phyloP scores from a whole-genome alignment of 2,888 invertebrate genomes.

The Rhabditoides inermis region DNA sequence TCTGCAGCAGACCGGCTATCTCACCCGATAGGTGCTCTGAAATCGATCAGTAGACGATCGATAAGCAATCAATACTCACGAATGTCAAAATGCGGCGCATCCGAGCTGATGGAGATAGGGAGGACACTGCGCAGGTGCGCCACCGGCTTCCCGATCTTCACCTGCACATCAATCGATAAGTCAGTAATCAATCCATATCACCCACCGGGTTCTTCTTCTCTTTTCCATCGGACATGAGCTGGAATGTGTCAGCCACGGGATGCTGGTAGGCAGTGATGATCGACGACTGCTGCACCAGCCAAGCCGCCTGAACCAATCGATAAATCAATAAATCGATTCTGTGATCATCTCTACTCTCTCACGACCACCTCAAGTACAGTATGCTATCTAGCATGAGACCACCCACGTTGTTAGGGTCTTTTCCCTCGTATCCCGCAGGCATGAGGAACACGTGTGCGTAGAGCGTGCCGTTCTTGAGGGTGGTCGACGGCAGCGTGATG shows the following conservation, averaged over 20 bases:
- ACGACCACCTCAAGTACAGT: neutral
- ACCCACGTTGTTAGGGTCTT: constrained; percentile 17
- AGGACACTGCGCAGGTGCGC: constrained; percentile 51
- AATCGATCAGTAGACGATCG: too few relatives aligned
- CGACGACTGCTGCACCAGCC: constrained; percentile 23
- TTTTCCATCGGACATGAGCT: constrained; percentile 22
- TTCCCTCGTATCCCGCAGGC: constrained; percentile 47
- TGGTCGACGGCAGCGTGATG: constrained; percentile 67
- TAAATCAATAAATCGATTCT: neutral
- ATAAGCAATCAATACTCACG: too few relatives aligned
- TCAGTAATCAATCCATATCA: neutral
- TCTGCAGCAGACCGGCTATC: too few relatives aligned
- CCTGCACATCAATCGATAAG: too few relatives aligned
- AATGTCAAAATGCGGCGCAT: too few relatives aligned
- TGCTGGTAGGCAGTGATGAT: constrained; percentile 36
- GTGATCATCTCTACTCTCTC: neutral
- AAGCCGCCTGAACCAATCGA: constrained; percentile 10
- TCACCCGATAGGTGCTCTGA: too few relatives aligned
- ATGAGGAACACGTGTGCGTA: constrained; percentile 69
- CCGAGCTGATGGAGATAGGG: constrained; percentile 50
- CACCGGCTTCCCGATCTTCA: constrained; percentile 38
- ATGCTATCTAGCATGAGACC: neutral
- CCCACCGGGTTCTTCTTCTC: neutral
- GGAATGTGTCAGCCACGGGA: constrained; percentile 49
- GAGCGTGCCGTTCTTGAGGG: constrained; percentile 75